Conservation (phyloP, 1,140 invertebrate species). For the Drosophila punjabiensis region DNA sequence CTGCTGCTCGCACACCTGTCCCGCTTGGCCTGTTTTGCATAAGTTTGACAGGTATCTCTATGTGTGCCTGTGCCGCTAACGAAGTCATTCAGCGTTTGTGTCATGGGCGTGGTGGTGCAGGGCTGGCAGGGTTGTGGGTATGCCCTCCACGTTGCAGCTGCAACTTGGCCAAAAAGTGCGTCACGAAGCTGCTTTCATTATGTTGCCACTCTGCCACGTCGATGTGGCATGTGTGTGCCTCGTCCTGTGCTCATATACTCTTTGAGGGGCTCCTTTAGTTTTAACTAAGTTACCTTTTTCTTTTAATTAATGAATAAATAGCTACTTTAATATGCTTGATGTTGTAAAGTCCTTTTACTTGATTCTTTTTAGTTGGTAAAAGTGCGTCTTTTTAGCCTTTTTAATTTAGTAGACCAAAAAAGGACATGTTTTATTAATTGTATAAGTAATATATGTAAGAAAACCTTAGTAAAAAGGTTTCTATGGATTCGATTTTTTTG, state of each 20-base stretch:
- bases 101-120: slow-evolving; percentile 21
- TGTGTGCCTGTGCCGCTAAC: slow-evolving; percentile 58
- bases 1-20: slow-evolving; percentile 21
- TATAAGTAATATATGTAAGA: background rate
- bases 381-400: background rate
- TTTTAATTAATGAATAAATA: background rate
- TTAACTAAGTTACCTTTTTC: background rate
- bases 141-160: slow-evolving; percentile 37
- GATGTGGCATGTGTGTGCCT: slow-evolving; percentile 26
- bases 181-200: slow-evolving; percentile 69
- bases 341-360: no score
- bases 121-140: slow-evolving; percentile 17
- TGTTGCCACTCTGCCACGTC: slow-evolving; percentile 49
- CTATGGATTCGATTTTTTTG: background rate
- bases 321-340: background rate
- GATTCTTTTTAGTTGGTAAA: background rate
- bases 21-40: slow-evolving; percentile 65
- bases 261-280: background rate
- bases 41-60: slow-evolving; percentile 67
- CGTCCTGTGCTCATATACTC: background rate
- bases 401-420: background rate
- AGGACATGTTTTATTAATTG: background rate
- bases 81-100: slow-evolving; percentile 76
- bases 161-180: slow-evolving; percentile 44
- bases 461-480: background rate